Evolutionary conservation across 2,797 vertebrate genomes (phyloP).

Genomic region (Propithecus perrieri): DNA sequence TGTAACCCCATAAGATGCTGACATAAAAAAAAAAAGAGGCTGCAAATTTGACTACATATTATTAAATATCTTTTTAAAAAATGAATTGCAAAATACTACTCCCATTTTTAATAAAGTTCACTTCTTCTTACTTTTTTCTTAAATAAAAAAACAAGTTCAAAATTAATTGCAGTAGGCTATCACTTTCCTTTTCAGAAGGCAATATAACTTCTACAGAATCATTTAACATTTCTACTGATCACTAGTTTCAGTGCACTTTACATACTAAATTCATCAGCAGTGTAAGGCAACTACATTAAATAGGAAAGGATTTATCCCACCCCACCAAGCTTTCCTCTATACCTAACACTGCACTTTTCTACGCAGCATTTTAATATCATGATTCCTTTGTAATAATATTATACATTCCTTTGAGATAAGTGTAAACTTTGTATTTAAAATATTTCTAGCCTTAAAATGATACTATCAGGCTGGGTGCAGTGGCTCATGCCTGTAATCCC

Average conservation of each 20-base stretch:
- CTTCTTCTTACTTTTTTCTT: slow-evolving; percentile 51
- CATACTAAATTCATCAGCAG: slow-evolving; percentile 73
- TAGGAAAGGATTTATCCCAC: slow-evolving; percentile 69
- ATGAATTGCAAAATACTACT: slow-evolving; percentile 68
- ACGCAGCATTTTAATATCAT: slow-evolving; percentile 77
- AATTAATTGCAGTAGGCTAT: slow-evolving; percentile 74
- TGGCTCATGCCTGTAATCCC: not conserved
- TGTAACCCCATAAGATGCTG: too few species aligned
- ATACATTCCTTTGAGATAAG: slow-evolving; percentile 73
- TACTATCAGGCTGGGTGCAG: not conserved
- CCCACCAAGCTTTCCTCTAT: slow-evolving; percentile 53
- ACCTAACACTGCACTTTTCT: slow-evolving; percentile 61
- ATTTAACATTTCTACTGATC: slow-evolving; percentile 25
- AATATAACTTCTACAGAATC: slow-evolving; percentile 55
- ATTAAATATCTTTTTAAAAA: slow-evolving; percentile 69
- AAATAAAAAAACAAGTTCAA: slow-evolving; percentile 75
- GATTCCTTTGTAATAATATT: slow-evolving; percentile 74
- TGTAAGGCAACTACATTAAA: slow-evolving; percentile 72
- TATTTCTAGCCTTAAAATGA: slow-evolving; percentile 71
- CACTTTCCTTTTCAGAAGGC: slow-evolving; percentile 69
- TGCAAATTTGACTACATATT: slow-evolving; percentile 67
- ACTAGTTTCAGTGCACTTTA: slow-evolving; percentile 60
- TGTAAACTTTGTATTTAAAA: slow-evolving; percentile 75
- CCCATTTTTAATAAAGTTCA: slow-evolving; percentile 75
- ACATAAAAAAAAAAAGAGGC: slow-evolving; percentile 40